Conservation (phyloP, 2,888 invertebrate species). For the Neuroscelio doddi region DNA sequence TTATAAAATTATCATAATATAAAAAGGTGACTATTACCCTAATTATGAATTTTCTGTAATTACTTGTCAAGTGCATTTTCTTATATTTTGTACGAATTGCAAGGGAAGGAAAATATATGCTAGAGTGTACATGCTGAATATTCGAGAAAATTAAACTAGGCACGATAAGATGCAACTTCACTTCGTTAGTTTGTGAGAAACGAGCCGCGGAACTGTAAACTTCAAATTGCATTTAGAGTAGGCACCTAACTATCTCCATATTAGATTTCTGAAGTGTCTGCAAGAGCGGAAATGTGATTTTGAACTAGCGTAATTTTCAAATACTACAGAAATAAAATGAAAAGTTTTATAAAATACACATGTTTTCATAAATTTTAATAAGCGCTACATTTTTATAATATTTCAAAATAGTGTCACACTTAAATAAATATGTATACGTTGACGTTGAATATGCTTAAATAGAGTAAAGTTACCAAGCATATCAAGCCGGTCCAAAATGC, state of each 20-base stretch:
- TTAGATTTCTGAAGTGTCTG: constrained; percentile 54
- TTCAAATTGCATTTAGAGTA: constrained; percentile 56
- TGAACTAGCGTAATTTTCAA: constrained; percentile 30
- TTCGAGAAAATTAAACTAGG: constrained; percentile 45
- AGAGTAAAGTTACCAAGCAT: no score
- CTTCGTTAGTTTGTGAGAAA: constrained; percentile 46
- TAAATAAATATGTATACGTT: no score
- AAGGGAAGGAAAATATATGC: constrained; percentile 29
- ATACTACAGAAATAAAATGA: no score
- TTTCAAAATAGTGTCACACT: no score
- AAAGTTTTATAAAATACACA: no score
- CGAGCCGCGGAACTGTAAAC: constrained; percentile 52
- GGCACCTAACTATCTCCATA: constrained; percentile 55
- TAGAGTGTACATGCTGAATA: constrained; percentile 34
- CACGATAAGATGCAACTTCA: constrained; percentile 44
- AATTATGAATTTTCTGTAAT: constrained; percentile 39
- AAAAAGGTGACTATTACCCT: no score
- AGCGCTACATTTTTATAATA: no score
- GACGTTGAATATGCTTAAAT: no score
- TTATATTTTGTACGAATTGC: constrained; percentile 15
- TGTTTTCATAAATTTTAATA: no score
- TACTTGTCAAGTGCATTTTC: constrained; percentile 43
- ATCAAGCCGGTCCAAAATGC: no score
- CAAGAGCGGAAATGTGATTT: constrained; percentile 49
- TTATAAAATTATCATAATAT: no score